phyloP scores from a whole-genome alignment of 2,797 vertebrate genomes.

The Silurus lanzhouensis region DNA sequence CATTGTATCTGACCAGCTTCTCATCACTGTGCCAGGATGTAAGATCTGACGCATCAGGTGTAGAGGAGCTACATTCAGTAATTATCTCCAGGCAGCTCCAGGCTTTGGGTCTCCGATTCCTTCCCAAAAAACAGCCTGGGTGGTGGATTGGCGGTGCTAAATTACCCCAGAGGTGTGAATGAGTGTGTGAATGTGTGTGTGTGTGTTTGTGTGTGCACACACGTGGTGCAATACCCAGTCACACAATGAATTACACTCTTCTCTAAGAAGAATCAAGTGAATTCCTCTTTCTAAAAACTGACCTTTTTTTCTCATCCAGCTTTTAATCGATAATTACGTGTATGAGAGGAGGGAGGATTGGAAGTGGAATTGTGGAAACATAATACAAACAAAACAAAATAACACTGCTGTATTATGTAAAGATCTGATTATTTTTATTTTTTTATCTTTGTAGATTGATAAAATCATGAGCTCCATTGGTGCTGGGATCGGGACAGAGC shows the following conservation, averaged over 20 bases:
- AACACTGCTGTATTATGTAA: conserved; percentile 3
- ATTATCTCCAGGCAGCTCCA: too few relatives aligned
- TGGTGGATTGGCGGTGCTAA: neutral
- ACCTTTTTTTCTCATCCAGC: conserved; percentile 48
- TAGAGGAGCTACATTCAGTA: neutral
- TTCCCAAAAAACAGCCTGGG: neutral
- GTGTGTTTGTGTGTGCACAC: neutral
- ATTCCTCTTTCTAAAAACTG: conserved; percentile 62
- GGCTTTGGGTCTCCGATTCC: neutral
- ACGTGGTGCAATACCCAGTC: neutral
- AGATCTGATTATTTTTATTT: conserved; percentile 47
- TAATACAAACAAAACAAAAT: conserved; percentile 41
- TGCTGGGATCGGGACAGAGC: conserved; percentile 86
- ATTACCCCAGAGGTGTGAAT: neutral
- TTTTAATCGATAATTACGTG: conserved; percentile 63
- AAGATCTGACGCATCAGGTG: neutral
- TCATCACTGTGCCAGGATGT: neutral
- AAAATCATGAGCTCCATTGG: conserved; percentile 98
- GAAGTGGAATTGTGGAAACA: conserved; percentile 46
- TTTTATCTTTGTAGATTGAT: conserved; percentile 84
- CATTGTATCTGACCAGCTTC: neutral
- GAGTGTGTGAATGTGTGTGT: neutral
- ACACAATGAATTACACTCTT: conserved; percentile 28
- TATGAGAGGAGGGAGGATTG: conserved; percentile 46
- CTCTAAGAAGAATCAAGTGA: conserved; percentile 60